A percentile compares a stretch with the other conserved stretches of the same genome.
phyloP scores from a whole-genome alignment of 2,113 vertebrate genomes.

The Merops nubicus region DNA sequence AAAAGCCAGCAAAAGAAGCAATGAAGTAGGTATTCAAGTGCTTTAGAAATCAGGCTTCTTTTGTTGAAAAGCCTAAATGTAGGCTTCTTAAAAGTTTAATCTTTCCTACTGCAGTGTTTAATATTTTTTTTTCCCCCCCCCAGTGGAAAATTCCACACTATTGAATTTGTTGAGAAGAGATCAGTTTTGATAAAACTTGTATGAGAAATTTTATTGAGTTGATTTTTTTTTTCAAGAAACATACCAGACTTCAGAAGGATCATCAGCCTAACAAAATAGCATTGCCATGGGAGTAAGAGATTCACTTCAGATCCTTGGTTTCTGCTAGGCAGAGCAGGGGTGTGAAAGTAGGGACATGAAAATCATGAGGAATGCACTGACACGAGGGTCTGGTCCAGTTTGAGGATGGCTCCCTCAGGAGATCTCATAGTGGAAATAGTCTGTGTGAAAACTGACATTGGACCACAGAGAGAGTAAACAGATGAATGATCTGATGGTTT shows the following conservation, averaged over 20 bases:
- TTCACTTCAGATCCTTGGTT: not conserved
- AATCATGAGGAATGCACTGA: not conserved
- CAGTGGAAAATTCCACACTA: not conserved
- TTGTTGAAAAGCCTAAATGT: not conserved
- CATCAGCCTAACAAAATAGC: not conserved
- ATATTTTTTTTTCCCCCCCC: not conserved
- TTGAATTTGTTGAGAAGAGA: not conserved
- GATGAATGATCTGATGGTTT: not conserved
- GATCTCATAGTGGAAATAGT: not conserved
- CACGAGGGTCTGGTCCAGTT: not conserved
- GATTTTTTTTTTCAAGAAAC: not conserved
- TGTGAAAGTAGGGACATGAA: not conserved
- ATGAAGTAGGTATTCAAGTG: constrained; percentile 84
- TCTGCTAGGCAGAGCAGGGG: not conserved
- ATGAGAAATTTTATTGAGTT: not conserved
- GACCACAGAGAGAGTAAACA: not conserved
- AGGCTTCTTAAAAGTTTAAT: not conserved
- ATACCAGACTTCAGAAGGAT: not conserved
- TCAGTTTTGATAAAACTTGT: not conserved
- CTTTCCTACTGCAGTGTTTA: not conserved
- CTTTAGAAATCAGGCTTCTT: not conserved
- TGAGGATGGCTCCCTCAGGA: not conserved
- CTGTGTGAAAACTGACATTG: not conserved
- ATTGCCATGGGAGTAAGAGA: not conserved
- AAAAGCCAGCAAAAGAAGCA: constrained; percentile 94